Evolutionary conservation across 1,140 invertebrate species (phyloP), one percentile per base, ranked within the genome.

Genomic region (Heliothis virescens): DNA sequence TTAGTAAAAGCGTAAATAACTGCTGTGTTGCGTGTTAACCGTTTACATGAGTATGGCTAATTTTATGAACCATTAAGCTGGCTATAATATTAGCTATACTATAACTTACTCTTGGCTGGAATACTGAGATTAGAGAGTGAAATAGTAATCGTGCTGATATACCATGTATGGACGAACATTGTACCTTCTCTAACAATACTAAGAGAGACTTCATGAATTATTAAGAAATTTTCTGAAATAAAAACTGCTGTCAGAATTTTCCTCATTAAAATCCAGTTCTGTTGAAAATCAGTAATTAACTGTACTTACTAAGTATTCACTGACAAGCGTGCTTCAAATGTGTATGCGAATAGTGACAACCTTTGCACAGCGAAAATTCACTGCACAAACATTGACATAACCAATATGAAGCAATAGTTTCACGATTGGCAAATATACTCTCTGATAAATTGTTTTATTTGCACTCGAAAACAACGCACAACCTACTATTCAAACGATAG

Each of bases 31-130:
- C 16, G 52, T 57, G 9, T 34, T 34, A 16, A 55, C 13, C 52
- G 53, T n/a, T 72, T 41, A 29, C 55, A 29, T 10, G 52, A 34
- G 29, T 57, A 72, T 50, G 18, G 69, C 18, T 57, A 57, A 57
- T 67, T 67, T 67, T 67, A 67, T 72, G 26, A 16, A 4, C 69
- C 21, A 72, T 72, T 72, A 72, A 41, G 29, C 67, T 29, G 69
- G 69, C 29, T 72, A 57, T 72, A 34, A 72, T 57, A 57, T 55
- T 72, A 55, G 29, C 47, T 29, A 11, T 26, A 29, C 21, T 41
- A 48, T 48, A 47, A 48, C n/a, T 12, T 48, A 48, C 10, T 48
- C 69, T 29, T 13, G 34, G 62, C 7, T 55, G 69, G 50, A 55
- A 15, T n/a, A 57, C 26, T 52, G 21, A 72, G 15, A 72, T 57